Evolutionary conservation across 2,888 invertebrate genomes (phyloP).

Genomic region (Noctuana brunneofusca): DNA sequence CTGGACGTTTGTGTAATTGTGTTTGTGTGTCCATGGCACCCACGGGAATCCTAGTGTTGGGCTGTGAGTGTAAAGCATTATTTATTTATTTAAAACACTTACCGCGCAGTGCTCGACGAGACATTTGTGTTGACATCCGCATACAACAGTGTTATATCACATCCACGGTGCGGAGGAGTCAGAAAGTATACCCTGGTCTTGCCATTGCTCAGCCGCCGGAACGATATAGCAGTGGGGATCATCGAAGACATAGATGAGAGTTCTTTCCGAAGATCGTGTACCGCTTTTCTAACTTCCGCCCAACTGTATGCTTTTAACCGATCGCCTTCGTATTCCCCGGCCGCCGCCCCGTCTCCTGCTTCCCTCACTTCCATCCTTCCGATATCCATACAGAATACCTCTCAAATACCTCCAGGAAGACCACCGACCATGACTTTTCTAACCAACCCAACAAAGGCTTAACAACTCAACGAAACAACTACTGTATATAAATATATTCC

Average conservation of each 20-base stretch:
- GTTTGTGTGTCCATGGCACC: too few relatives aligned
- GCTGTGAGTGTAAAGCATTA: too few relatives aligned
- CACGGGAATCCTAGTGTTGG: too few relatives aligned
- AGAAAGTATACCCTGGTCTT: slow-evolving; percentile 94
- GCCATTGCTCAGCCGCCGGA: slow-evolving; percentile 90
- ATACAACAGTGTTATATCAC: slow-evolving; percentile 94
- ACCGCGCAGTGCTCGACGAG: slow-evolving; percentile 79
- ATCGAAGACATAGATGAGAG: slow-evolving; percentile 90
- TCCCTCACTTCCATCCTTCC: slow-evolving; percentile 75
- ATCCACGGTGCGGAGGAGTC: slow-evolving; percentile 92
- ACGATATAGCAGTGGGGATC: slow-evolving; percentile 92
- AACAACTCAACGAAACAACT: slow-evolving; percentile 12
- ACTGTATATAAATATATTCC: slow-evolving; percentile 11
- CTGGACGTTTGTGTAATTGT: too few relatives aligned
- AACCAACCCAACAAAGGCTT: slow-evolving; percentile 23
- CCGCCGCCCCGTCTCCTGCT: slow-evolving; percentile 74
- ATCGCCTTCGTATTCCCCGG: slow-evolving; percentile 63
- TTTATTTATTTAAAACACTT: too few relatives aligned
- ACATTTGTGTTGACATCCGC: slow-evolving; percentile 89
- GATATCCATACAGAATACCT: slow-evolving; percentile 52
- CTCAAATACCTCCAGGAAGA: slow-evolving; percentile 45
- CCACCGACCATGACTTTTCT: slow-evolving; percentile 54
- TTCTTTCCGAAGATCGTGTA: slow-evolving; percentile 90
- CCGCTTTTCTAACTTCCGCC: slow-evolving; percentile 91
- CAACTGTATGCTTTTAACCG: slow-evolving; percentile 84